A percentile compares a stretch with the other conserved stretches of the same genome.
These are phyloP conservation scores for Acromyrmex heyeri DNA, from an alignment of 1,140 invertebrate genomes.

Conservation along the genomic window DNA sequence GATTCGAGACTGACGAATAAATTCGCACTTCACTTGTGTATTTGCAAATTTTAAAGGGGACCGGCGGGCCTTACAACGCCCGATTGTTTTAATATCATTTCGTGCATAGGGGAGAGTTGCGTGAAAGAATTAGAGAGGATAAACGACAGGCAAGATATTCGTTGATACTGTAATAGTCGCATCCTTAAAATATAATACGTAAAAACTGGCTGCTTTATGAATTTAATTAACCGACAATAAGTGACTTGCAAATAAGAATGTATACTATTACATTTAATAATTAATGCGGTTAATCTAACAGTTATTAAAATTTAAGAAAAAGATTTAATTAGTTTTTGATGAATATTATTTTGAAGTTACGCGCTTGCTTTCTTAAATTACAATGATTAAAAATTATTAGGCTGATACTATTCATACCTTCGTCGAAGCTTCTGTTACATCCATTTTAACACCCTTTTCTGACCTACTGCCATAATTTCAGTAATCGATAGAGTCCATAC, in stretches of 20 bases:
- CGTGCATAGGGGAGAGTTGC: constrained; percentile 19
- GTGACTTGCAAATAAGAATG: not conserved
- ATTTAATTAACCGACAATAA: not conserved
- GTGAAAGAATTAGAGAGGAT: constrained; percentile 45
- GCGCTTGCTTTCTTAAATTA: not conserved
- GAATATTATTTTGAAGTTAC: not conserved
- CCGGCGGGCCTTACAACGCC: constrained; percentile 68
- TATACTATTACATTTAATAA: too few species aligned
- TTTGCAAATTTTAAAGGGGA: constrained; percentile 77
- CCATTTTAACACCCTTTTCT: constrained; percentile 76
- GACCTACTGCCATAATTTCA: constrained; percentile 86
- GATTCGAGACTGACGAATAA: constrained; percentile 74
- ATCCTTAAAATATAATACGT: not conserved
- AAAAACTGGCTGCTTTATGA: not conserved
- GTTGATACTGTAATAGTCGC: not conserved
- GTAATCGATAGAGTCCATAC: constrained; percentile 82
- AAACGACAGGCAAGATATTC: constrained; percentile 9
- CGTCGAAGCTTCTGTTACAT: constrained; percentile 30
- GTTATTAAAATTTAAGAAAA: not conserved
- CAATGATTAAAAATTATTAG: not conserved
- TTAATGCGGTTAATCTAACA: not conserved
- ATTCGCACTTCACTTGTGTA: constrained; percentile 76
- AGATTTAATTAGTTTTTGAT: constrained; percentile 13
- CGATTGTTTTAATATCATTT: constrained; percentile 80
- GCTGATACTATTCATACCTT: not conserved